Evolutionary conservation across 2,888 invertebrate species (phyloP).

Genomic region (Rhogogaster chlorosoma): DNA sequence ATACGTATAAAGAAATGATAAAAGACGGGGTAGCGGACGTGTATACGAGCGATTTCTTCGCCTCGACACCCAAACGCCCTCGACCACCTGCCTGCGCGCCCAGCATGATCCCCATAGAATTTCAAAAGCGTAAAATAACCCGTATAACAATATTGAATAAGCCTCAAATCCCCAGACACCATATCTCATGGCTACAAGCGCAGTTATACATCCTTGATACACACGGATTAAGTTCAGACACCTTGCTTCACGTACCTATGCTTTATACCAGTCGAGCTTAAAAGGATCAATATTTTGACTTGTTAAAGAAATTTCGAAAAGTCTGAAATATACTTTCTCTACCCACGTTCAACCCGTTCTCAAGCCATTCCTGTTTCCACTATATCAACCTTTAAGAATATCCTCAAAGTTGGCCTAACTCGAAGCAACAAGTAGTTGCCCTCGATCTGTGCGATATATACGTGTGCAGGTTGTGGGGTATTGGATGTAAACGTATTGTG

Average conservation of each 20-base stretch:
- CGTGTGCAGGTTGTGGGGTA: not conserved
- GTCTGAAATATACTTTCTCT: not conserved
- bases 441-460: not conserved
- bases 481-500: not conserved
- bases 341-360: not conserved
- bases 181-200: not conserved
- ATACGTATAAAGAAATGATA: not conserved
- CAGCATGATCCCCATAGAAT: slow-evolving; percentile 43
- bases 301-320: not conserved
- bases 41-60: slow-evolving; percentile 11
- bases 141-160: slow-evolving; percentile 32
- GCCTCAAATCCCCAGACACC: not conserved
- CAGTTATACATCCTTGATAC: not conserved
- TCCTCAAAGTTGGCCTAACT: not conserved
- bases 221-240: not conserved
- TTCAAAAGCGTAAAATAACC: slow-evolving; percentile 42
- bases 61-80: slow-evolving; percentile 34
- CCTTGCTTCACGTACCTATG: not conserved
- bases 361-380: not conserved
- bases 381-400: not conserved
- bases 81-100: slow-evolving; percentile 39
- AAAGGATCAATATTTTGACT: slow-evolving; percentile 34
- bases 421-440: slow-evolving; percentile 41
- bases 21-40: slow-evolving; percentile 25
- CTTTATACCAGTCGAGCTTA: not conserved